Evolutionary conservation across 1,140 invertebrate genomes (phyloP), one percentile per base, ranked within the genome.

Genomic region (Campoletis sonorensis): DNA sequence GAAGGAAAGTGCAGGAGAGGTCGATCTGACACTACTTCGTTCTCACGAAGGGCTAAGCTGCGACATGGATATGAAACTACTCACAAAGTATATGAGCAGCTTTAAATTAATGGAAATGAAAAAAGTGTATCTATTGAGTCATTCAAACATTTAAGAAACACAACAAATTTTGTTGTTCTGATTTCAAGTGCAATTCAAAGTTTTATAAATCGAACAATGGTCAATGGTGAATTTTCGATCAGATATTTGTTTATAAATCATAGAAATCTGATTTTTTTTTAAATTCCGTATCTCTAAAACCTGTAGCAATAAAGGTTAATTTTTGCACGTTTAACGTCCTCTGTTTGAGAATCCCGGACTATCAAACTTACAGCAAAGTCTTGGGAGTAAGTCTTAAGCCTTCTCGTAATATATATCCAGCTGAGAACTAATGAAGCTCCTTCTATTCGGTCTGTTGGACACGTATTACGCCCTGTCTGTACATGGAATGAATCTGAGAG

Each of bases 351-450:
- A 77, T 77, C 13, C 18, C 54, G 11, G 73, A 61, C 30, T 30
- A 18, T 61, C 13, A 77, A 33, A 77, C 73, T 51, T 77, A 54
- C 54, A n/a, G n/a, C 30, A 18, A 54, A 54, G 26, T 45, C 26
- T 45, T 23, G 37, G 30, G 51, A 77, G 33, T 33, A 30, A 33
- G 11, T 30, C 5, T 61, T 16, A 77, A 37, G 23, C 26, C 26
- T 15, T 15, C 27, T 21, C 51, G 13, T 61, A 30, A 27, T 27
- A 21, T 30, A 21, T 77, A 64, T 77, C 54, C 49, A 30, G 27
- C 73, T 64, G 54, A 40, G 73, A 27, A 18, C 54, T 77, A 77
- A 77, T 77, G 73, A 77, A 77, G 73, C 51, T 77, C 30, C 54
- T 77, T 37, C 51, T 61, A 77, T 77, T 77, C 54, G 73, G 37